Conservation (phyloP, 1,140 invertebrate species). For the Zaprionus lachaisei region DNA sequence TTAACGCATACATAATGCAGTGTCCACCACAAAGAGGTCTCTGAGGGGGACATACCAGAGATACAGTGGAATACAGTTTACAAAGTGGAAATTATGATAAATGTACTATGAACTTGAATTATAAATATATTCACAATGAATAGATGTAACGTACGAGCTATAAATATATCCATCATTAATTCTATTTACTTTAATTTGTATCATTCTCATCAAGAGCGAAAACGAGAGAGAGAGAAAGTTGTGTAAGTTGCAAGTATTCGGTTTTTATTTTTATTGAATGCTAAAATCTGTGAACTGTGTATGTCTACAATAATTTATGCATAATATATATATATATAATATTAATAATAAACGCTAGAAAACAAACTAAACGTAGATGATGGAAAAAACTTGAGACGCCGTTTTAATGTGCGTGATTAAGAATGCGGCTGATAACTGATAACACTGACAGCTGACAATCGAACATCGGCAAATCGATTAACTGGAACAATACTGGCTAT, state of each 20-base stretch:
- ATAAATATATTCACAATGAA: not conserved
- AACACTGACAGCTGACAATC: slow-evolving; percentile 19
- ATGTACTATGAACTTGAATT: not conserved
- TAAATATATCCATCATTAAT: not conserved
- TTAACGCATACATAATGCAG: too few species aligned
- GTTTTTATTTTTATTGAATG: slow-evolving; percentile 45
- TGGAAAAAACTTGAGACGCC: not conserved
- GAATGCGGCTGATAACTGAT: slow-evolving; percentile 42
- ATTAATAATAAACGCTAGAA: slow-evolving; percentile 49
- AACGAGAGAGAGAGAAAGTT: not conserved
- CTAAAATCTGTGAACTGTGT: slow-evolving; percentile 49
- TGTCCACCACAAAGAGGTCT: too few species aligned
- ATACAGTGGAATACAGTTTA: not conserved
- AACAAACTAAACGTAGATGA: slow-evolving; percentile 16
- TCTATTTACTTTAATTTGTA: not conserved
- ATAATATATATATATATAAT: slow-evolving; percentile 34
- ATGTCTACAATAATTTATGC: slow-evolving; percentile 60
- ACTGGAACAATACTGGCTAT: slow-evolving; percentile 42
- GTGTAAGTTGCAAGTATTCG: slow-evolving; percentile 29
- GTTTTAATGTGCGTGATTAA: slow-evolving; percentile 12
- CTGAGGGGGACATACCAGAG: not conserved
- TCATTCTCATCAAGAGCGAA: not conserved
- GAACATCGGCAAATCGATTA: slow-evolving; percentile 3
- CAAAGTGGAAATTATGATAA: not conserved
- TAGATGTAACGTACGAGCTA: not conserved